Evolutionary conservation across 2,113 vertebrate species (phyloP).

Genomic region (Geothlypis trichas): DNA sequence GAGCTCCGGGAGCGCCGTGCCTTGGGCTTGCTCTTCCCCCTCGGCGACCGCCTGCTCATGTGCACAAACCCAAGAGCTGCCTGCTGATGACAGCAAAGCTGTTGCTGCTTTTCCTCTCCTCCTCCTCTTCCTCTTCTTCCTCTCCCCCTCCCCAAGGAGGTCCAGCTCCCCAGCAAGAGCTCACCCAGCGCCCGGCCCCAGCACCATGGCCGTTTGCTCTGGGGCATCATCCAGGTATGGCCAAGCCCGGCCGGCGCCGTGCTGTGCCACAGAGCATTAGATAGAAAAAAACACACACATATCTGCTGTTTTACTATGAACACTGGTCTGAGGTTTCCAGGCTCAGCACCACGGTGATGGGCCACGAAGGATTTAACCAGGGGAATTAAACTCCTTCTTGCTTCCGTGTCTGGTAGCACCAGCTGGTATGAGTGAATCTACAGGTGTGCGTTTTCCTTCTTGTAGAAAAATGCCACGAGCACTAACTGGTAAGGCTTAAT

Average conservation of each 20-base stretch:
- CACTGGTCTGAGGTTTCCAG: slow-evolving; percentile 69
- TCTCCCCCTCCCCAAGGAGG: neutral
- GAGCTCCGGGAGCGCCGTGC: neutral
- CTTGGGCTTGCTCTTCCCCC: neutral
- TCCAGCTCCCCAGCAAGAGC: slow-evolving; percentile 42
- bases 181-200: slow-evolving; percentile 50
- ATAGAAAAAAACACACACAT: slow-evolving; percentile 35
- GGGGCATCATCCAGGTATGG: slow-evolving; percentile 2
- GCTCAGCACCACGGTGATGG: slow-evolving; percentile 63
- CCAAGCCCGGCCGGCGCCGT: neutral
- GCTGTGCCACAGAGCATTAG: slow-evolving; percentile 37
- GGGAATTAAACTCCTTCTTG: slow-evolving; percentile 56
- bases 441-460: slow-evolving; percentile 79
- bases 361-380: slow-evolving; percentile 47
- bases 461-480: slow-evolving; percentile 75
- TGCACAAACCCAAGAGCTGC: neutral
- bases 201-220: slow-evolving; percentile 30
- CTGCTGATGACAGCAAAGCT: neutral
- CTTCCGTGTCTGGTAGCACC: slow-evolving; percentile 66
- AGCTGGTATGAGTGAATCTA: slow-evolving; percentile 74
- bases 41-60: neutral
- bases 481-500: slow-evolving; percentile 84
- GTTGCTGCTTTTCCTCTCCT: slow-evolving; percentile 41
- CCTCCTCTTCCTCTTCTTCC: neutral
- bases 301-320: slow-evolving; percentile 63